Evolutionary conservation across 1,140 invertebrate species (phyloP).

Genomic region (Bombus haemorrhoidalis): DNA sequence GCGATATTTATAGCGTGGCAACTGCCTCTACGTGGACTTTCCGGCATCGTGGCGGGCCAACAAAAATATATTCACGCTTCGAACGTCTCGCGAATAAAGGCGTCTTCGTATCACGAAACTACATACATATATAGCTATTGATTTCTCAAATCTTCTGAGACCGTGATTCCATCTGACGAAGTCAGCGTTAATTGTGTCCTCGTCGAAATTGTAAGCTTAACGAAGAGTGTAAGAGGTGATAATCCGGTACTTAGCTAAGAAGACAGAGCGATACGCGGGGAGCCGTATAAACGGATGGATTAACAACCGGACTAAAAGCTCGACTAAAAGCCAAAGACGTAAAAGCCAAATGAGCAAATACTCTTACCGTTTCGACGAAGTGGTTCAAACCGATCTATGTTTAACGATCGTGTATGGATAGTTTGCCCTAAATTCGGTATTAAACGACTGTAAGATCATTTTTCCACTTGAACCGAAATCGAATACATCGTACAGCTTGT

Average conservation of each 20-base stretch:
- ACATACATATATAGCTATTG: background rate
- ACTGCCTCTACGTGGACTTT: constrained; percentile 74
- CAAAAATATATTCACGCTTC: constrained; percentile 79
- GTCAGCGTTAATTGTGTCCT: background rate
- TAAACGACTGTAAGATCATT: background rate
- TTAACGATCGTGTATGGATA: background rate
- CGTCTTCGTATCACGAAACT: constrained; percentile 44
- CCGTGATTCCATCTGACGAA: constrained; percentile 2
- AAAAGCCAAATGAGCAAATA: constrained; percentile 14
- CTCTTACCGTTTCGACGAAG: background rate
- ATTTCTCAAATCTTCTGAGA: background rate
- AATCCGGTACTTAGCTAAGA: background rate
- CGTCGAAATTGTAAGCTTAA: background rate
- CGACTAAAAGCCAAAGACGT: background rate
- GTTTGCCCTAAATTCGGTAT: too few relatives aligned
- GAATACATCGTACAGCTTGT: background rate
- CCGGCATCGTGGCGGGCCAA: constrained; percentile 76
- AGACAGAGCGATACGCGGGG: background rate
- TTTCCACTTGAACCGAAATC: too few relatives aligned
- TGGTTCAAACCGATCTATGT: background rate
- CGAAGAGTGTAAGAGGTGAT: background rate
- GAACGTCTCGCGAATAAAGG: constrained; percentile 57
- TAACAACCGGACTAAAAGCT: background rate
- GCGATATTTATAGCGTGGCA: constrained; percentile 79
- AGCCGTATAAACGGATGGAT: background rate